These are phyloP conservation scores for Porphyrio hochstetteri DNA, from an alignment of 2,113 vertebrate species.

Conservation along the genomic window DNA sequence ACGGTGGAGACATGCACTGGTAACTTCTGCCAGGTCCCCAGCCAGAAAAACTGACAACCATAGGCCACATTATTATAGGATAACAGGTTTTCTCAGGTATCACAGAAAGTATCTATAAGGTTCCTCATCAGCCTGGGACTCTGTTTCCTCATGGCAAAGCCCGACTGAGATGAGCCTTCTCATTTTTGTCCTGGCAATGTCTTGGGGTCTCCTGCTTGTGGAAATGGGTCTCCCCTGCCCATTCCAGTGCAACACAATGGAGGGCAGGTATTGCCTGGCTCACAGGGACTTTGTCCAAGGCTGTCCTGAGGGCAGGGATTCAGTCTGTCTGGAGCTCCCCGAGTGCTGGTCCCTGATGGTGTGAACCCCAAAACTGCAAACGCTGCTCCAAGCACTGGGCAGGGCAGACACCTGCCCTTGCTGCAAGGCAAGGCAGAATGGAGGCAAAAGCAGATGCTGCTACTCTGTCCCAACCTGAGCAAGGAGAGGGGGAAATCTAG, in stretches of 20 bases:
- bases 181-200: neutral
- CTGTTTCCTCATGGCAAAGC: neutral
- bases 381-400: neutral
- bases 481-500: neutral
- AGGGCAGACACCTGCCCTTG: neutral
- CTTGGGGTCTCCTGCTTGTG: neutral
- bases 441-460: neutral
- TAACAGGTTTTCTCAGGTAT: neutral
- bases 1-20: neutral
- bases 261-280: neutral
- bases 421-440: neutral
- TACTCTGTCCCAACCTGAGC: neutral
- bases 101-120: neutral
- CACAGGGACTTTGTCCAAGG: neutral
- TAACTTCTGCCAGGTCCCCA: neutral
- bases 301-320: neutral
- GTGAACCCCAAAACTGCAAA: neutral
- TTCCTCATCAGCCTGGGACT: neutral
- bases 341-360: neutral
- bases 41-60: neutral
- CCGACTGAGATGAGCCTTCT: neutral
- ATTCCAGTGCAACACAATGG: fast-evolving
- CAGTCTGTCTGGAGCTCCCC: neutral
- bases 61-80: neutral
- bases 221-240: neutral